These are phyloP conservation scores for Periparus ater DNA, from an alignment of 2,797 vertebrate species.

Conservation along the genomic window DNA sequence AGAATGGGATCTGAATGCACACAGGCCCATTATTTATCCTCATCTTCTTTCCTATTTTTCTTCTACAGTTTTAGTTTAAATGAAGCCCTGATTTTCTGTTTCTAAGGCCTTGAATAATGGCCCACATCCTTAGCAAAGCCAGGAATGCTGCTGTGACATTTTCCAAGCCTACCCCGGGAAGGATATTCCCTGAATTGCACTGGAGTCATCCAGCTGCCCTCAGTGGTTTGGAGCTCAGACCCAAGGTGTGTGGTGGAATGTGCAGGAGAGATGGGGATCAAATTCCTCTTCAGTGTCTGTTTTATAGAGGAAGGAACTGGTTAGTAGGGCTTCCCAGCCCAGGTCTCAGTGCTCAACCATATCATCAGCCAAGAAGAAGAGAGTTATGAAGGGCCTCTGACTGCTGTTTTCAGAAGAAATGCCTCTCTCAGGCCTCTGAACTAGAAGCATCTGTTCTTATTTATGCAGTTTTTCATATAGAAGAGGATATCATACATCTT, in stretches of 20 bases:
- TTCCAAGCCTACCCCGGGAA: neutral
- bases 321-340: neutral
- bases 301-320: slow-evolving; percentile 29
- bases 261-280: neutral
- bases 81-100: neutral
- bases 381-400: slow-evolving; percentile 2
- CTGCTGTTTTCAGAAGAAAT: slow-evolving; percentile 36
- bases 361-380: neutral
- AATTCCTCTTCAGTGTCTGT: neutral
- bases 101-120: neutral
- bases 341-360: neutral
- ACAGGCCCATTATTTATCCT: neutral
- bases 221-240: neutral
- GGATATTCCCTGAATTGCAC: neutral
- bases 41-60: neutral
- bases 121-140: neutral
- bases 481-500: neutral
- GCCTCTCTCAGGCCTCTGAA: slow-evolving; percentile 11
- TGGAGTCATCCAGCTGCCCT: neutral
- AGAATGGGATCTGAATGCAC: neutral
- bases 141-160: neutral
- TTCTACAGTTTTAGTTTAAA: neutral
- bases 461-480: slow-evolving; percentile 8
- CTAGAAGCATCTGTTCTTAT: slow-evolving; percentile 29
- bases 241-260: slow-evolving; percentile 17